phyloP scores from a whole-genome alignment of 2,113 vertebrate species.

The Danio rerio region GRCz12tu NC_133184.1:9205501-9206000 shows the following conservation, averaged over 20 bases:
- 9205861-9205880: slow-evolving; percentile 66
- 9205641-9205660: slow-evolving; percentile 65
- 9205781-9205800: slow-evolving; percentile 85
- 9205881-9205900: slow-evolving; percentile 45
- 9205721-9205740: slow-evolving; percentile 69
- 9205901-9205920: slow-evolving; percentile 70
- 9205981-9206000: slow-evolving; percentile 68
- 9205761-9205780: slow-evolving; percentile 73
- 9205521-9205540: background rate
- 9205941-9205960: slow-evolving; percentile 66
- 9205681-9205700: slow-evolving; percentile 71
- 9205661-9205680: slow-evolving; percentile 68
- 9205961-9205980: slow-evolving; percentile 68
- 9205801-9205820: slow-evolving; percentile 87
- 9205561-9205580: slow-evolving; percentile 96
- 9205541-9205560: slow-evolving; percentile 53
- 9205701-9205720: slow-evolving; percentile 72
- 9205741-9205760: slow-evolving; percentile 66
- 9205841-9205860: slow-evolving; percentile 64
- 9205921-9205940: slow-evolving; percentile 81
- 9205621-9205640: slow-evolving; percentile 68
- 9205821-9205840: slow-evolving; percentile 80
- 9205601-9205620: slow-evolving; percentile 67
- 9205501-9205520: background rate
- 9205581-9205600: slow-evolving; percentile 74